Evolutionary conservation across 2,888 invertebrate species (phyloP).

Genomic region (Agrypnus murinus): DNA sequence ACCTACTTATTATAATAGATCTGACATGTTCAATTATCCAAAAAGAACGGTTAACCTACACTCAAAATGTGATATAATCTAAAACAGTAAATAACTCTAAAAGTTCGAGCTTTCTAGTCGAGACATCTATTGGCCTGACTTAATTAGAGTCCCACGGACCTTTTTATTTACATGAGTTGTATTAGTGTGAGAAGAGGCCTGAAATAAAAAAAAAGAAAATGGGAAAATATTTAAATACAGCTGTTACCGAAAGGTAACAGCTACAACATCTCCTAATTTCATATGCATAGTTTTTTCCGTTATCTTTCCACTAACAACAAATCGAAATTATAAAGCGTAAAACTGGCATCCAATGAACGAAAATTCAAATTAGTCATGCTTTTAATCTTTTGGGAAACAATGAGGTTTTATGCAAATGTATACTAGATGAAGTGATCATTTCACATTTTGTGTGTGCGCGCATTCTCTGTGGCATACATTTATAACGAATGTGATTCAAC

Average conservation of each 20-base stretch:
- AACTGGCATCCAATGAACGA: conserved; percentile 23
- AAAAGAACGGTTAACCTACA: conserved; percentile 17
- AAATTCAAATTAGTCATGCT: conserved; percentile 33
- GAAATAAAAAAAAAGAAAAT: not conserved
- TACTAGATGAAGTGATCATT: conserved; percentile 33
- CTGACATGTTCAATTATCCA: conserved; percentile 37
- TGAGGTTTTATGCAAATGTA: conserved; percentile 29
- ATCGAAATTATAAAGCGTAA: conserved; percentile 23
- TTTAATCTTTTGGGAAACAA: conserved; percentile 28
- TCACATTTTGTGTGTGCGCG: conserved; percentile 6
- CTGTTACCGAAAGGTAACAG: conserved; percentile 1
- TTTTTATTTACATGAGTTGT: not conserved
- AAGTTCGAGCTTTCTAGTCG: conserved; percentile 37
- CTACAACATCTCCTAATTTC: conserved; percentile 18
- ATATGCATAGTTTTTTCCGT: conserved; percentile 32
- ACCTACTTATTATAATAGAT: conserved; percentile 8
- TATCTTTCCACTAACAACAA: conserved; percentile 34
- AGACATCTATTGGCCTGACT: conserved; percentile 30
- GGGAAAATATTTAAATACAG: not conserved
- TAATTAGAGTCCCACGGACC: conserved; percentile 21
- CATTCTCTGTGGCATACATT: not conserved
- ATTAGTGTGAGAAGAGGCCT: no score
- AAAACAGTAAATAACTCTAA: conserved; percentile 24
- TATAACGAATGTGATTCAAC: conserved; percentile 25
- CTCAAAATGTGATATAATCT: conserved; percentile 30